Conservation (phyloP, 2,113 vertebrate genomes). For the Globicephala melas region DNA sequence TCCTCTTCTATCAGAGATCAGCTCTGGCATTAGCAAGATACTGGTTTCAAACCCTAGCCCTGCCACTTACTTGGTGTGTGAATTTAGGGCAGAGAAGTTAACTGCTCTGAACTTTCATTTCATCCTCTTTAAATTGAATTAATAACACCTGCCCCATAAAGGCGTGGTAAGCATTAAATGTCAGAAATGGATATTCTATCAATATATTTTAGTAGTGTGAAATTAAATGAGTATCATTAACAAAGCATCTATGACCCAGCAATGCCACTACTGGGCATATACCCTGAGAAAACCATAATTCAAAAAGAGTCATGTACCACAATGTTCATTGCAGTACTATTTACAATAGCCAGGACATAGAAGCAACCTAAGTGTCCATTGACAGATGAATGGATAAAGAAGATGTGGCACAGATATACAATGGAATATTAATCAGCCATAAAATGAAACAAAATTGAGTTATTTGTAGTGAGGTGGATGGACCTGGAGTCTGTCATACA, state of each 20-base stretch:
- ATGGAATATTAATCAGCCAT: too few species aligned
- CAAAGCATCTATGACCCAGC: background rate
- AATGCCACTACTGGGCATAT: too few species aligned
- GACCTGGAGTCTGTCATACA: too few species aligned
- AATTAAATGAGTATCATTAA: constrained; percentile 28
- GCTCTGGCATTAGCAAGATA: background rate
- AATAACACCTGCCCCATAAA: background rate
- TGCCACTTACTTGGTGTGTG: background rate
- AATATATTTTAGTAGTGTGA: background rate
- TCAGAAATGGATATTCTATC: background rate
- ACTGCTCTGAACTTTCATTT: background rate
- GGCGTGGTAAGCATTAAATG: background rate
- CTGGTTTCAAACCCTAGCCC: background rate
- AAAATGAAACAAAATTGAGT: too few species aligned
- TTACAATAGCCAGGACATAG: too few species aligned
- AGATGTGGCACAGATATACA: too few species aligned
- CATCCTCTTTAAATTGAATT: constrained; percentile 17
- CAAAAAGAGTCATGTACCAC: too few species aligned
- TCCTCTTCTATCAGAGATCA: background rate
- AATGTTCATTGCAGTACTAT: too few species aligned
- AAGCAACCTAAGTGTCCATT: too few species aligned
- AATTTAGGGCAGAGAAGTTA: background rate
- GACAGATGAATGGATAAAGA: too few species aligned
- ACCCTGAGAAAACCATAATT: too few species aligned
- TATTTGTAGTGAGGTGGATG: too few species aligned